Percentiles rank a stretch among this genome's conserved stretches.
Conservation (phyloP, 2,797 vertebrate genomes). For the Melanotaenia boesemani region DNA sequence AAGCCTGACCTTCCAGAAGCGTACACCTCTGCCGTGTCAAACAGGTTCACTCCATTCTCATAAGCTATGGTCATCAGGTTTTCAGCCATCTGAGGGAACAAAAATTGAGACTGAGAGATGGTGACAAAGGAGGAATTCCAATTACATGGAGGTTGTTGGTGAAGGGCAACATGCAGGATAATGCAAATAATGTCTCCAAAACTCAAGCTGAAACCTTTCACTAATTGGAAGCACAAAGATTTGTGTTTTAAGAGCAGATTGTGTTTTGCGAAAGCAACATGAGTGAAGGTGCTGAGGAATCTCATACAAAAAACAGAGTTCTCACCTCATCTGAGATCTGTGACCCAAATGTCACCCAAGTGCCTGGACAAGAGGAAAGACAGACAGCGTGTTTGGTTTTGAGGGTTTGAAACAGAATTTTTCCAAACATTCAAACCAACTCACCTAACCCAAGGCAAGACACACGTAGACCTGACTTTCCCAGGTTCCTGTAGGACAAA, state of each 20-base stretch:
- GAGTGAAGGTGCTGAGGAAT: constrained; percentile 7
- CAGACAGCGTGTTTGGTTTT: constrained; percentile 28
- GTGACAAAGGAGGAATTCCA: constrained; percentile 33
- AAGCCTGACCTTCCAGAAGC: constrained; percentile 84
- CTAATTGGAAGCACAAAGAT: neutral
- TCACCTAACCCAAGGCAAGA: constrained; percentile 86
- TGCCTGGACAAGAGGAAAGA: constrained; percentile 79
- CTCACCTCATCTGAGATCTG: constrained; percentile 94
- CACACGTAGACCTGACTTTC: constrained; percentile 84
- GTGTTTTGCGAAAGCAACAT: constrained; percentile 22
- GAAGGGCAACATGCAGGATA: constrained; percentile 28
- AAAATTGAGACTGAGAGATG: constrained; percentile 44
- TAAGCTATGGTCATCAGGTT: constrained; percentile 86
- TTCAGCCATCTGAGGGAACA: constrained; percentile 81
- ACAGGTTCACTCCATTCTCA: constrained; percentile 86
- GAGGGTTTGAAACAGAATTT: constrained; percentile 8
- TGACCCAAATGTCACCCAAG: constrained; percentile 95
- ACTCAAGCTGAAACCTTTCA: constrained; percentile 21
- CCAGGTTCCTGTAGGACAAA: constrained; percentile 77
- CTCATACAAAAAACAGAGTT: constrained; percentile 11
- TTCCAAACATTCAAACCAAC: constrained; percentile 43
- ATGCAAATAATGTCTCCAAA: constrained; percentile 20
- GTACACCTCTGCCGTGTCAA: constrained; percentile 87
- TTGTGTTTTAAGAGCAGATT: neutral
- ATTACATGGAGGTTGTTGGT: constrained; percentile 31